These are phyloP conservation scores for Henicopernis longicauda DNA, from an alignment of 2,113 vertebrate species.

Conservation along the genomic window DNA sequence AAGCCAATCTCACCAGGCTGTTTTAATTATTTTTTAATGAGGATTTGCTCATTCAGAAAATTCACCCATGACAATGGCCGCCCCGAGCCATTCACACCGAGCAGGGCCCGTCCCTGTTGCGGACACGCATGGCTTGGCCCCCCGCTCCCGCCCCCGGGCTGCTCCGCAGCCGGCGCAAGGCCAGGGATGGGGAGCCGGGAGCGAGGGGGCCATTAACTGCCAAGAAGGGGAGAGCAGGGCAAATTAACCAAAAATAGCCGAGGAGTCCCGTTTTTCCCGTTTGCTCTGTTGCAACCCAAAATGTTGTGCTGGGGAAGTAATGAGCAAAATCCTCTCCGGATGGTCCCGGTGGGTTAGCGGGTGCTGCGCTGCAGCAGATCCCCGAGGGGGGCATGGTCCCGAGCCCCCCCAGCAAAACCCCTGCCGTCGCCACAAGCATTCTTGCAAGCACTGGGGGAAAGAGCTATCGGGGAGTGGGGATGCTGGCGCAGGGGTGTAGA, in stretches of 20 bases:
- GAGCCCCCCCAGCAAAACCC: neutral
- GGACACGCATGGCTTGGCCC: neutral
- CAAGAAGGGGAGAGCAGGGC: neutral
- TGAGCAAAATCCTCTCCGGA: neutral
- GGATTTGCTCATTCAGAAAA: slow-evolving; percentile 66
- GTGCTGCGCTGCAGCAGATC: neutral
- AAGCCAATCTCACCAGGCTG: slow-evolving; percentile 42
- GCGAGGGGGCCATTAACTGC: neutral
- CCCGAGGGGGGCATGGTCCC: neutral
- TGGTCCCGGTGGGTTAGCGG: neutral
- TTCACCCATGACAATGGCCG: slow-evolving; percentile 5
- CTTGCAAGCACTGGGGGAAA: neutral
- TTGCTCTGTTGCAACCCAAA: neutral
- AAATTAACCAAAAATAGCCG: accelerated
- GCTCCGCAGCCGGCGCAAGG: neutral
- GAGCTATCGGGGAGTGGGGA: neutral
- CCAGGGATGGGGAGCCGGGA: accelerated
- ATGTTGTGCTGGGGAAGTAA: neutral
- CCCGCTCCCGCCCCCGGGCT: neutral
- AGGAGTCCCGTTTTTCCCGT: neutral
- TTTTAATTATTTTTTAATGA: slow-evolving; percentile 65
- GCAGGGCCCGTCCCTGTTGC: neutral
- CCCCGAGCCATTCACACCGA: neutral
- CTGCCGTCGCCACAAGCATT: no score
- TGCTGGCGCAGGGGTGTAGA: neutral